phyloP scores from a whole-genome alignment of 2,888 invertebrate species.

The Machimus rusticus region DNA sequence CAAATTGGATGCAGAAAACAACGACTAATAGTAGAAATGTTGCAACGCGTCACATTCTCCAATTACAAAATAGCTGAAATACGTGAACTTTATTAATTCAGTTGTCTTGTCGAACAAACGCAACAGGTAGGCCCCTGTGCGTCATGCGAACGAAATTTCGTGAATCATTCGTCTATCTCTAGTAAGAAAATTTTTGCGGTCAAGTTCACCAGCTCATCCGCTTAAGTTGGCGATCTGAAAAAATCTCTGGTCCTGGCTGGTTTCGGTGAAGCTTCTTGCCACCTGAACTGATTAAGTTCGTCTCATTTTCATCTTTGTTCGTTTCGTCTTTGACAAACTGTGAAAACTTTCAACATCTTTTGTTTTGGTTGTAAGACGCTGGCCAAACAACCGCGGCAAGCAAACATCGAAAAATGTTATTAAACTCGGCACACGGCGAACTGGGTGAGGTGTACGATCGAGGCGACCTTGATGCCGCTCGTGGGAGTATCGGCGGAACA shows the following conservation, averaged over 20 bases:
- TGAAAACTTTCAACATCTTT: neutral
- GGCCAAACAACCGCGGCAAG: neutral
- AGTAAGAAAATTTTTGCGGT: constrained; percentile 17
- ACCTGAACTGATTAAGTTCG: neutral
- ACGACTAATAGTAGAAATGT: neutral
- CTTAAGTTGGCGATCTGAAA: neutral
- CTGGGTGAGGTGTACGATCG: neutral
- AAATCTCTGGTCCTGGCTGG: neutral
- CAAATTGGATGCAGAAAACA: neutral
- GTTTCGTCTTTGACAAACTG: neutral
- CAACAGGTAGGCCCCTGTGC: neutral
- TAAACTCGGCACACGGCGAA: neutral
- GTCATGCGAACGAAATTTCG: constrained; percentile 21
- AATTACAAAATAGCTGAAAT: constrained; percentile 12
- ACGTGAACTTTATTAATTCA: constrained; percentile 11
- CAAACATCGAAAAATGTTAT: neutral
- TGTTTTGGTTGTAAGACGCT: neutral
- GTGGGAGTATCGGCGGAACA: constrained; percentile 3
- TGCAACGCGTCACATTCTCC: neutral
- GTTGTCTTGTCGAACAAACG: neutral
- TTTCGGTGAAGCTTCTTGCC: neutral
- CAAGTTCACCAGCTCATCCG: constrained; percentile 26
- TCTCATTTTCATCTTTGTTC: neutral
- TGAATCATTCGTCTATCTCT: neutral
- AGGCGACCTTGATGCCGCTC: neutral